Conservation (phyloP, 2,113 vertebrate species). For the Coregonus clupeaformis region DNA sequence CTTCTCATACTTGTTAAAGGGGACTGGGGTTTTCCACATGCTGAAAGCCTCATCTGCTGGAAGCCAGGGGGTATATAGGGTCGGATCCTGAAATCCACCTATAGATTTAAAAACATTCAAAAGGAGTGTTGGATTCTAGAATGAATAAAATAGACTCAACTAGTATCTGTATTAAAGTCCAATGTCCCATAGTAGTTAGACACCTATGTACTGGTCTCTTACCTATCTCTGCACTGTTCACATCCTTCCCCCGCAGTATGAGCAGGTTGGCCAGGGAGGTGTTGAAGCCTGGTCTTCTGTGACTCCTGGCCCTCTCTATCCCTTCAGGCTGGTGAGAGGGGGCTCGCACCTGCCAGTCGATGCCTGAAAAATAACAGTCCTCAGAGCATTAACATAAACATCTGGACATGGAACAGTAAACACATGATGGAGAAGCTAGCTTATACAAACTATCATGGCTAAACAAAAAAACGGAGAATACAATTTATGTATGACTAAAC, state of each 20-base stretch:
- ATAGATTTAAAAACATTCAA: slow-evolving; percentile 33
- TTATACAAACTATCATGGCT: no score
- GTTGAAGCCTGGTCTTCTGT: slow-evolving; percentile 75
- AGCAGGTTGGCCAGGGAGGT: slow-evolving; percentile 89
- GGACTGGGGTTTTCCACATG: slow-evolving; percentile 81
- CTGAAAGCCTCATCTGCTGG: slow-evolving; percentile 71
- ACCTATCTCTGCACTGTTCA: slow-evolving; percentile 78
- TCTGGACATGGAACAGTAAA: not conserved
- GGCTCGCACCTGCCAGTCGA: slow-evolving; percentile 85
- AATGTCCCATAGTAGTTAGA: not conserved
- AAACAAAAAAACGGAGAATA: no score
- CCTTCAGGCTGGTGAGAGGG: slow-evolving; percentile 46
- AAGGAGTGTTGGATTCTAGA: not conserved
- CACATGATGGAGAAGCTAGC: not conserved
- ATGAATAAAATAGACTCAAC: not conserved
- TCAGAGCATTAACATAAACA: not conserved
- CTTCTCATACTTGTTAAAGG: slow-evolving; percentile 91
- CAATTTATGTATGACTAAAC: no score
- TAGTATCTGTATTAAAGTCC: not conserved
- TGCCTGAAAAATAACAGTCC: slow-evolving; percentile 64
- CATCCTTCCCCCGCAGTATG: slow-evolving; percentile 89
- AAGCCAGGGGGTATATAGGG: slow-evolving; percentile 89
- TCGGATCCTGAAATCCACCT: slow-evolving; percentile 84
- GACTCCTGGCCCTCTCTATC: slow-evolving; percentile 46
- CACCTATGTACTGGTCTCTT: slow-evolving; percentile 33